Evolutionary conservation across 2,888 invertebrate species (phyloP).

Genomic region (Leucoptera coffeella): DNA sequence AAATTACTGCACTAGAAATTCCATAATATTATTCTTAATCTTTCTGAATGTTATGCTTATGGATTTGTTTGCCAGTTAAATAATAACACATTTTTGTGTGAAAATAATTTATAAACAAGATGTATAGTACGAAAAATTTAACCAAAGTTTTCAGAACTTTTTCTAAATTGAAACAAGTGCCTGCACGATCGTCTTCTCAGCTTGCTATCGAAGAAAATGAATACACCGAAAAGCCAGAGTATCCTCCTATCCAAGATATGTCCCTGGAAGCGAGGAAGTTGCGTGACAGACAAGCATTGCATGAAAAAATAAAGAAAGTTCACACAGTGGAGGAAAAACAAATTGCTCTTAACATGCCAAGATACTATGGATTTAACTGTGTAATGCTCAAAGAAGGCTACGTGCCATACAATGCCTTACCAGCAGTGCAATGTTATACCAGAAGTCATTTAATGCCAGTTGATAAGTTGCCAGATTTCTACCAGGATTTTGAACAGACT

Average conservation of each 20-base stretch:
- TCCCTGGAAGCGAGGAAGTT: slow-evolving; percentile 39
- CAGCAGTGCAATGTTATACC: slow-evolving; percentile 69
- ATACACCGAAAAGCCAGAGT: slow-evolving; percentile 32
- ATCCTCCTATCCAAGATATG: slow-evolving; percentile 60
- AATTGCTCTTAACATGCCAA: slow-evolving; percentile 75
- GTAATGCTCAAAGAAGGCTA: slow-evolving; percentile 54
- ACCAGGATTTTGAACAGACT: slow-evolving; percentile 34
- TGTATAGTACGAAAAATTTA: no score
- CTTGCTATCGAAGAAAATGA: slow-evolving; percentile 18
- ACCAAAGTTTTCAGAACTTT: slow-evolving; percentile 20
- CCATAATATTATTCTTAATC: no score
- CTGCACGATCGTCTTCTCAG: slow-evolving; percentile 18
- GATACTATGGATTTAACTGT: slow-evolving; percentile 72
- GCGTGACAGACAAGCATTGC: slow-evolving; percentile 34
- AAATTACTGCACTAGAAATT: no score
- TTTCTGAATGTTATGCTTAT: no score
- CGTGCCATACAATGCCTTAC: slow-evolving; percentile 62
- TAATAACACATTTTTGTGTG: no score
- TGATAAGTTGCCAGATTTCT: slow-evolving; percentile 55
- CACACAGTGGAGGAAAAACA: slow-evolving; percentile 80
- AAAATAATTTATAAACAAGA: no score
- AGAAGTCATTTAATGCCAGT: slow-evolving; percentile 63
- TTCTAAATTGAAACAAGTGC: slow-evolving; percentile 19
- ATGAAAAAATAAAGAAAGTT: slow-evolving; percentile 56
- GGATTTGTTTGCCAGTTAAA: no score